Conservation (phyloP, 2,113 vertebrate genomes). For the Drymodes brunneopygia region DNA sequence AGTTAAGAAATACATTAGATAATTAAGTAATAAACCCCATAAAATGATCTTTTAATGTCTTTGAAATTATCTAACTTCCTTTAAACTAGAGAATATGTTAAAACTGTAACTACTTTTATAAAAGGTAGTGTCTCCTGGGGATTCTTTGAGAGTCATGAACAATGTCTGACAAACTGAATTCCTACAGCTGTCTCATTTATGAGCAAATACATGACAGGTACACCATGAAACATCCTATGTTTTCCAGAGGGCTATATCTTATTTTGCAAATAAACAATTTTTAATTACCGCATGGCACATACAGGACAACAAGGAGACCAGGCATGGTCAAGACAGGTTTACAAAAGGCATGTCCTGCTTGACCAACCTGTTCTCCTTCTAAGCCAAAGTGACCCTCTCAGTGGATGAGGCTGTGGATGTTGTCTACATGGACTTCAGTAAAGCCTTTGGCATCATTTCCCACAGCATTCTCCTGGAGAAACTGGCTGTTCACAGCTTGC, state of each 20-base stretch:
- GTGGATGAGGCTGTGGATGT: background rate
- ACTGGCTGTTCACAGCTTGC: background rate
- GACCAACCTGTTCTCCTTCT: background rate
- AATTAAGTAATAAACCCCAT: background rate
- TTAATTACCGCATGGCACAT: background rate
- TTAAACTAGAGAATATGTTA: background rate
- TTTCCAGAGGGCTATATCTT: background rate
- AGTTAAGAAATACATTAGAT: background rate
- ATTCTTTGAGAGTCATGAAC: background rate
- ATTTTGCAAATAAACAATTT: background rate
- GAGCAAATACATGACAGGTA: background rate
- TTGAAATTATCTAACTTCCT: background rate
- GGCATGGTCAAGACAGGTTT: background rate
- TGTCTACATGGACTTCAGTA: fast-evolving
- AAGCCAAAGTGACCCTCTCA: background rate
- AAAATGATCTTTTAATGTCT: background rate
- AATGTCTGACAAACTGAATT: background rate
- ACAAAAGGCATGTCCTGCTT: background rate
- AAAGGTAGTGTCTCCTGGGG: background rate
- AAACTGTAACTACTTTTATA: background rate
- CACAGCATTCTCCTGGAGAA: too few species aligned
- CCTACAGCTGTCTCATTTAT: background rate
- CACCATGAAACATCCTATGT: background rate
- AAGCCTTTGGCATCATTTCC: background rate
- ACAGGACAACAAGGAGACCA: background rate